Base-by-base conservation (phyloP, 2,113 vertebrate genomes). In the Glaucomys volans region DNA sequence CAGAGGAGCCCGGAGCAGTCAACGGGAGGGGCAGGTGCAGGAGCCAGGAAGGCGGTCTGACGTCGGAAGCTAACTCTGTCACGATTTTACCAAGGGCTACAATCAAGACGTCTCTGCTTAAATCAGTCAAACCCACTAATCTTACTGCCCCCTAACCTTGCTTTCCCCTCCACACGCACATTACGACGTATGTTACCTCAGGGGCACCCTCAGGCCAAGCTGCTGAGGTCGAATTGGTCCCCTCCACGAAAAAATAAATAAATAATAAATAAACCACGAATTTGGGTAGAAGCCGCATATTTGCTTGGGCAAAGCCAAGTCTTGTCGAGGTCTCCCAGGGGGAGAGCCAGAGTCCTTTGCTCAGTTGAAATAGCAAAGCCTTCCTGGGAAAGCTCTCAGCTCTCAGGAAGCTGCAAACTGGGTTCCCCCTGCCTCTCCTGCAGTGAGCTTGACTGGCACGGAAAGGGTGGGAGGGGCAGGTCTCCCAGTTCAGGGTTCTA, bases 21-120 rank as follows among this genome's bases (percentile, higher is more conserved):
- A 0, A 64, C 0, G 2, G 80, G 71, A 91, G 94, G 86, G 89
- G 89, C 93, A 20, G 64, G 89, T 88, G 85, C 86, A 28, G 72
- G 84, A 92, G 85, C 86, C 54, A 77, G n/a, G 62, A 96, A 67
- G 90, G 72, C 87, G 80, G 37, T 97, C 85, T 97, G 94, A 96
- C 62, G 77, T 94, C 8, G 42, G 20, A 92, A 94, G 93, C 91
- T 76, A 83, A 92, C 87, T 88, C 91, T 47, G 71, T 97, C 96
- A 96, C 11, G 76, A 97, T 87, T 96, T 91, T 79, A 90, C 91
- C 93, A 69, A 93, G 77, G 72, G 42, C 91, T 97, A 82, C 47
- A 91, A 71, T 74, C 62, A 91, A 3, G 0, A 30, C 0, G 3
- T 57, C 52, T 95, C 76, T 52, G 62, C 64, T 96, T 92, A 94